Percentiles rank a stretch among this genome's conserved stretches.
Conservation (phyloP, 2,888 invertebrate genomes). For the Spilarctia lutea region DNA sequence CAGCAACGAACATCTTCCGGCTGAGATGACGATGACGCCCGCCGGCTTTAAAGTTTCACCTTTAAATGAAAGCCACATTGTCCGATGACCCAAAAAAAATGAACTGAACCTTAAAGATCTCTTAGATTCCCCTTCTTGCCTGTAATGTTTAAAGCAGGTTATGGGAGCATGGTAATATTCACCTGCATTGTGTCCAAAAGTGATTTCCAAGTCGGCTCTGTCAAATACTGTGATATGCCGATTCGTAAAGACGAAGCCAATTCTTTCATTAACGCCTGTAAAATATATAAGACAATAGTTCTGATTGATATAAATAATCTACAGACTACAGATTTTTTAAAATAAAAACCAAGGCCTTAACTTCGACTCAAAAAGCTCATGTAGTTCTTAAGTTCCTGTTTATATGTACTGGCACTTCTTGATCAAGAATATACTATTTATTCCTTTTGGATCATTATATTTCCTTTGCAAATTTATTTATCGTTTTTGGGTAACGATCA, state of each 20-base stretch:
- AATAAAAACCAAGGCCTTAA: background rate
- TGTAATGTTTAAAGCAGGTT: background rate
- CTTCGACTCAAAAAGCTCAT: too few species aligned
- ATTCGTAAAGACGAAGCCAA: conserved; percentile 83
- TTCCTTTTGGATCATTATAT: background rate
- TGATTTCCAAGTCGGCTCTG: conserved; percentile 85
- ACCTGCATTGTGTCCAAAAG: conserved; percentile 87
- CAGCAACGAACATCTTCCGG: too few species aligned
- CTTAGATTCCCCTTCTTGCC: background rate
- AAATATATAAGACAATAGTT: background rate
- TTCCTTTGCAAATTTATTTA: background rate
- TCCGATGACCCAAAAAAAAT: background rate
- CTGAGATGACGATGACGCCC: too few species aligned
- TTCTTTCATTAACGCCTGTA: conserved; percentile 74
- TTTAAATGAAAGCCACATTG: background rate
- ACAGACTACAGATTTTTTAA: background rate
- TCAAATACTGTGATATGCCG: conserved; percentile 86
- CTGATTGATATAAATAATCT: background rate
- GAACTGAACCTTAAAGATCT: background rate
- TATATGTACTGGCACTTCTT: background rate
- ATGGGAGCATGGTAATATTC: background rate
- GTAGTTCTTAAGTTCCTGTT: too few species aligned
- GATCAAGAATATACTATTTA: background rate
- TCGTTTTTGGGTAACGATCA: background rate
- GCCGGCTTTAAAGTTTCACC: background rate